Evolutionary conservation across 2,888 invertebrate genomes (phyloP), one percentile per base, ranked within the genome.

Genomic region (Ophioninae sp.): DNA sequence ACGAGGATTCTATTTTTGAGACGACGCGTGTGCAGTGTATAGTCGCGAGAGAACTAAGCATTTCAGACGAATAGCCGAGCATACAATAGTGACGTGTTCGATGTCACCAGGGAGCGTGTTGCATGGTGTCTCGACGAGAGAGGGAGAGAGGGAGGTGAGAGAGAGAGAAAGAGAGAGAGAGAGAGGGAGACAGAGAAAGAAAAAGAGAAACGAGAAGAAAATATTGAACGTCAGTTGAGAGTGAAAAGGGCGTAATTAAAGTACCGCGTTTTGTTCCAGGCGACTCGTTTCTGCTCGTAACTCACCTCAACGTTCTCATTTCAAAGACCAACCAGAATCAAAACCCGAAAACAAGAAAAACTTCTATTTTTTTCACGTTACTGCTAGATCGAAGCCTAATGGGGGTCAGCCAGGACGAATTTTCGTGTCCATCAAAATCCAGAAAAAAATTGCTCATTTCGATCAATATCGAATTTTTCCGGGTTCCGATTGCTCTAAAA

Each of bases 21-120:
- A 76, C 83, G 78, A 84, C 75, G 84, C 84, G 84, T 84, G 84
- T 79, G 77, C 83, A 74, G 74, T 59, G 22, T 80, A 74, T 69
- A 80, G 79, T 82, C 83, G 82, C 78, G 71, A 81, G 69, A 69
- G 59, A 75, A 81, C 51, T 71, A n/a, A 85, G 86, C 86, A 85
- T 88, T 86, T 87, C 85, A 84, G 84, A 85, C 85, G 86, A 85
- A 87, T 87, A 87, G 86, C 82, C 84, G 78, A 63, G 85, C 85
- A 79, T 85, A 86, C 85, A 87, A 88, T 87, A 86, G 87, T 87
- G 87, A 87, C 86, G 87, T 83, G 85, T 87, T 87, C 85, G 86
- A 86, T 88, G 87, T 87, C 86, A 86, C 85, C 82, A 74, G 72
- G 20, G 69, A 72, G 61, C 61, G 69, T 67, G 71, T 68, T 68